These are phyloP conservation scores for Nothoprocta perdicaria DNA, from an alignment of 2,113 vertebrate genomes.

Conservation along the genomic window DNA sequence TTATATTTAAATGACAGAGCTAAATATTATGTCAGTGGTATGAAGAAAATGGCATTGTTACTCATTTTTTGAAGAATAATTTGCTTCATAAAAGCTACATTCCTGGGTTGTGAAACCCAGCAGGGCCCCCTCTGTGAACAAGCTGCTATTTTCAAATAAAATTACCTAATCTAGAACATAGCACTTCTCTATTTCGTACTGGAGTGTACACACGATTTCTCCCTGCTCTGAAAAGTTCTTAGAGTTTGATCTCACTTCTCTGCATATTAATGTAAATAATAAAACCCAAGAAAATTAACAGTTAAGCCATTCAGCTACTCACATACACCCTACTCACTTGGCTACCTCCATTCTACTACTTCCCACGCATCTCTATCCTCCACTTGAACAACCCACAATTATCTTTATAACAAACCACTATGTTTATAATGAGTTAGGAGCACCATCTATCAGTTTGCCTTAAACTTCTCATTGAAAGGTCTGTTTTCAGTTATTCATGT, in stretches of 20 bases:
- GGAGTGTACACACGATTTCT: slow-evolving; percentile 1
- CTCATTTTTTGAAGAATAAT: slow-evolving; percentile 65
- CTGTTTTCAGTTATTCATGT: slow-evolving; percentile 24
- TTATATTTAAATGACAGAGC: slow-evolving; percentile 72
- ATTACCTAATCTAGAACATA: slow-evolving; percentile 63
- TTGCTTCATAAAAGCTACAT: slow-evolving; percentile 66
- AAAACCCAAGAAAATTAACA: slow-evolving; percentile 40
- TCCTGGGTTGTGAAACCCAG: slow-evolving; percentile 63
- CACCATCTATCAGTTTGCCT: slow-evolving; percentile 43
- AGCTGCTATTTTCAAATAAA: slow-evolving; percentile 70
- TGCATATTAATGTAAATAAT: slow-evolving; percentile 41
- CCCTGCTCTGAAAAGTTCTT: slow-evolving; percentile 16
- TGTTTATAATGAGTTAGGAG: slow-evolving; percentile 47
- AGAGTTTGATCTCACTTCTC: slow-evolving; percentile 13
- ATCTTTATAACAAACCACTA: slow-evolving; percentile 38
- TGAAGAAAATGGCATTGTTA: slow-evolving; percentile 67
- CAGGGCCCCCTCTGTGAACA: slow-evolving; percentile 72
- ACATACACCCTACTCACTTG: slow-evolving; percentile 48
- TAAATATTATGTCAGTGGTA: slow-evolving; percentile 81
- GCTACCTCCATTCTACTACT: slow-evolving; percentile 43
- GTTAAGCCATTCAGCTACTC: slow-evolving; percentile 35
- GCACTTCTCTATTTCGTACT: slow-evolving; percentile 59
- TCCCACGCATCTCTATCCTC: slow-evolving; percentile 54
- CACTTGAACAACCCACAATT: slow-evolving; percentile 61
- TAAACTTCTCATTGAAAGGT: slow-evolving; percentile 8